A percentile compares a stretch with the other conserved stretches of the same genome.
Evolutionary conservation across 2,888 invertebrate species (phyloP).

Genomic region (Zygogramma bicolorata): DNA sequence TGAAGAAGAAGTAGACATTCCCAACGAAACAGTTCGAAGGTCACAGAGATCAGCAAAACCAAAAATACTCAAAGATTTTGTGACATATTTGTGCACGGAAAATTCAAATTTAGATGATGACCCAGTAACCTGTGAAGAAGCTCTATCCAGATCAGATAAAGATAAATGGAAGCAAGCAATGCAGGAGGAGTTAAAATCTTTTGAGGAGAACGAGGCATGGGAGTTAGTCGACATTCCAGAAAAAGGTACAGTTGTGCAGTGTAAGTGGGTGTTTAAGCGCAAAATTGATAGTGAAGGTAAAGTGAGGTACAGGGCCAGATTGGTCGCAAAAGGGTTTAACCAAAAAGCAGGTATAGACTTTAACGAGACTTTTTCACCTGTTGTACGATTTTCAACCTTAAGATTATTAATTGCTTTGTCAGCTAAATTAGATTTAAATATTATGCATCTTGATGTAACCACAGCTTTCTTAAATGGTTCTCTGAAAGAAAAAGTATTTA

Average conservation of each 20-base stretch:
- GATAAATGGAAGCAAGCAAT: constrained; percentile 49
- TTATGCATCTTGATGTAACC: too few relatives aligned
- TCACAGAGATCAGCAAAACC: too few relatives aligned
- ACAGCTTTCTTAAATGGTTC: too few relatives aligned
- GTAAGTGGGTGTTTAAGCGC: constrained; percentile 53
- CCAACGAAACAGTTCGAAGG: too few relatives aligned
- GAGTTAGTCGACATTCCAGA: constrained; percentile 42
- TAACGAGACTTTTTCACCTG: constrained; percentile 41
- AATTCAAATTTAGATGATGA: constrained; percentile 15
- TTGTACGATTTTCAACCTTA: not conserved
- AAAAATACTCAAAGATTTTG: too few relatives aligned
- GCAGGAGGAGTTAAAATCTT: constrained; percentile 47
- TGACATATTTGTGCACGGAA: too few relatives aligned
- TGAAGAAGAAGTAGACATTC: too few relatives aligned
- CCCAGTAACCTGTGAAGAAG: constrained; percentile 41
- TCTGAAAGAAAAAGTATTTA: too few relatives aligned
- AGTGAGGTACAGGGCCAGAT: constrained; percentile 41
- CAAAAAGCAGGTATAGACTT: constrained; percentile 43
- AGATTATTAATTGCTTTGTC: too few relatives aligned
- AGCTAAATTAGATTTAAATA: too few relatives aligned
- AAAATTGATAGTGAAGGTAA: constrained; percentile 45
- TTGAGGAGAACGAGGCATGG: constrained; percentile 52
- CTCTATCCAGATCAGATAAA: constrained; percentile 43
- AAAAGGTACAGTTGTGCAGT: constrained; percentile 44
- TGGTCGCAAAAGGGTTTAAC: constrained; percentile 48